Evolutionary conservation across 1,140 invertebrate genomes (phyloP).

Genomic region (Orussus abietinus): DNA sequence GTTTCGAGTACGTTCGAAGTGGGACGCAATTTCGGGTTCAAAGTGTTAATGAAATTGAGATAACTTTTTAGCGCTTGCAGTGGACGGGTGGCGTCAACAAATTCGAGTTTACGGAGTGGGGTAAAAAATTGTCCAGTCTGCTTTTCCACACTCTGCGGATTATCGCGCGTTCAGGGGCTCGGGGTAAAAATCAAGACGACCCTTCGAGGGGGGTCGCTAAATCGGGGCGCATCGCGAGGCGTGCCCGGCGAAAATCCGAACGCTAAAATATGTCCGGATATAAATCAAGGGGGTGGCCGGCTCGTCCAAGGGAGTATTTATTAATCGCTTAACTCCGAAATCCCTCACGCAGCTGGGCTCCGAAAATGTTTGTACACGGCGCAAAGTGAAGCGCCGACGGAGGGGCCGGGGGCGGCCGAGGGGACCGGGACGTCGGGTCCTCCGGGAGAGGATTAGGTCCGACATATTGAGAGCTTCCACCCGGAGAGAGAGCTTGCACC

Average conservation of each 20-base stretch:
- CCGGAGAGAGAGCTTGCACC: conserved; percentile 36
- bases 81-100: too few species aligned
- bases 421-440: conserved; percentile 17
- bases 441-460: conserved; percentile 37
- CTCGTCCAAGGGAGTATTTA: conserved; percentile 25
- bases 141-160: too few species aligned
- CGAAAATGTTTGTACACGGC: conserved; percentile 36
- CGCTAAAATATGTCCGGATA: conserved; percentile 32
- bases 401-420: conserved; percentile 11
- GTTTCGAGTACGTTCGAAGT: too few species aligned
- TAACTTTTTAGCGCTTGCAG: too few species aligned
- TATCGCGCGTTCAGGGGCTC: too few species aligned
- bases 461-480: conserved; percentile 44
- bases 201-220: too few species aligned
- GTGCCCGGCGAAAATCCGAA: conserved; percentile 33
- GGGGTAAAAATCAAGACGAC: too few species aligned
- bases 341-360: conserved; percentile 33
- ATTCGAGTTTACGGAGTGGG: too few species aligned
- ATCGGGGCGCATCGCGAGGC: conserved; percentile 23
- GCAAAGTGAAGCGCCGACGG: conserved; percentile 18
- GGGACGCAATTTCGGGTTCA: too few species aligned
- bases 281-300: conserved; percentile 27
- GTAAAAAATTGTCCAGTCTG: too few species aligned
- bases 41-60: too few species aligned
- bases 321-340: conserved; percentile 42